Evolutionary conservation across 2,888 invertebrate genomes (phyloP).

Genomic region (Drosophila aldrichi): DNA sequence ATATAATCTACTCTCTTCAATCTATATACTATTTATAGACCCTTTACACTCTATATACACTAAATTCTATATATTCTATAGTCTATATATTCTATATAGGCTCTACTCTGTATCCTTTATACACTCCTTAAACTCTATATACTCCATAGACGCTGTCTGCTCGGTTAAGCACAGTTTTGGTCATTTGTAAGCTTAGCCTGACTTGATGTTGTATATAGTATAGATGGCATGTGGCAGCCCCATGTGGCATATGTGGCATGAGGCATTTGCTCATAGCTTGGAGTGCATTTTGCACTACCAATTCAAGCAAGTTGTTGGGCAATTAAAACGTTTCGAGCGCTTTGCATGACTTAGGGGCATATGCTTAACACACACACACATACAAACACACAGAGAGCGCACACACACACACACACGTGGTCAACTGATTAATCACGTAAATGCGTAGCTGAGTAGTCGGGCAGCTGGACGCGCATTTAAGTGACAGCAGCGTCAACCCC

Average conservation of each 20-base stretch:
- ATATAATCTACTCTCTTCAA: neutral
- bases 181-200: neutral
- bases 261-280: constrained; percentile 21
- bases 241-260: constrained; percentile 7
- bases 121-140: neutral
- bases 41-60: too few relatives aligned
- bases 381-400: constrained; percentile 35
- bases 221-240: neutral
- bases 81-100: neutral
- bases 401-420: constrained; percentile 63
- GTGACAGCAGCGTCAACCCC: constrained; percentile 39
- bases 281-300: constrained; percentile 52
- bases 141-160: too few relatives aligned
- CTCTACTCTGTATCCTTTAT: neutral
- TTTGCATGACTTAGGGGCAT: constrained; percentile 77
- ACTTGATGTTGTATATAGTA: neutral
- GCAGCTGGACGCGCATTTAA: constrained; percentile 32
- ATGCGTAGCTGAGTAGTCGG: constrained; percentile 67
- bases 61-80: neutral
- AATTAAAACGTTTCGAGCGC: constrained; percentile 68
- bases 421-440: constrained; percentile 80
- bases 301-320: constrained; percentile 49
- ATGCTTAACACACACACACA: constrained; percentile 45
- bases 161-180: neutral
- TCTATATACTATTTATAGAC: neutral